Evolutionary conservation across 2,797 vertebrate genomes (phyloP), one percentile per base, ranked within the genome.

Genomic region (Eupleurogrammus muticus): DNA sequence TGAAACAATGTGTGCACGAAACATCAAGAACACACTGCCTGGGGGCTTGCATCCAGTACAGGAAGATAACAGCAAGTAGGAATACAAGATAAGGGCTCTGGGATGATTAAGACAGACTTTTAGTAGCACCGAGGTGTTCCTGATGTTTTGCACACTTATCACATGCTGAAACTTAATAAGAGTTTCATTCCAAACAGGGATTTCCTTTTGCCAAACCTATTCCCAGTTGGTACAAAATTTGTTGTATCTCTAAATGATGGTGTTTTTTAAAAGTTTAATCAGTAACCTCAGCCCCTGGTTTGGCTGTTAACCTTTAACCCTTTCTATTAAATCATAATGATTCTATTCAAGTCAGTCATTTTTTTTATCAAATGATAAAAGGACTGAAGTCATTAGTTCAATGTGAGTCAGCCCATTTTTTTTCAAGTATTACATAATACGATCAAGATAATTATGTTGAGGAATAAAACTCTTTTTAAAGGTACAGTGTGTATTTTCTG

Each of bases 341-440:
- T 81, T 75, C 23, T 40, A 54, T 82, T 84, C 44, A 62, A 60
- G 47, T 70, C 48, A 20, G 48, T 8, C 58, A 20, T 63, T 70
- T n/a, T 74, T 74, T 65, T 63, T 65, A 75, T 77, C 70, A 77
- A 79, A 73, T 71, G 44, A 79, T 75, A 70, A 81, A 76, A 64
- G 2, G 3, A 6, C 28, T 10, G 4, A 16, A 42, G 44, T 20
- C 66, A 69, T 68, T 63, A 53, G 76, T 83, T 81, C 61, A 40
- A 47, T 64, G 47, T 35, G 20, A 63, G 60, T 35, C 5, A 0
- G 34, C n/a, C 42, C 11, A 5, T 67, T 64, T 66, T 49, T 10
- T 46, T n/a, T n/a, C n/a, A 32, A 51, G 42, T 17, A 11, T 66
- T 20, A 28, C 52, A 65, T 58, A 57, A 56, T 1, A 55, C 10